phyloP scores from a whole-genome alignment of 2,113 vertebrate genomes.

The Corythornis madagascariensis region DNA sequence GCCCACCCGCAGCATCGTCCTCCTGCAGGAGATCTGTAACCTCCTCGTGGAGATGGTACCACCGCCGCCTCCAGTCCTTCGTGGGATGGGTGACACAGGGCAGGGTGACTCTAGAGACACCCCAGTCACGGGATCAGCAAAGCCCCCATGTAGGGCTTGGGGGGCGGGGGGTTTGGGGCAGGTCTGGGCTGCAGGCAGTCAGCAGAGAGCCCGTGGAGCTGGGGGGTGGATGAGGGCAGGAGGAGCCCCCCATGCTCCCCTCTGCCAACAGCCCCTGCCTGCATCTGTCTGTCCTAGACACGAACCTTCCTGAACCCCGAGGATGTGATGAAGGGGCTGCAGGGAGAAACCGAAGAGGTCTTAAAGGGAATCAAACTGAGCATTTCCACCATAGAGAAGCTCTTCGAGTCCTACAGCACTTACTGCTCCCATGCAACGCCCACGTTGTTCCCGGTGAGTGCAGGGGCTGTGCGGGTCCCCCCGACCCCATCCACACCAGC shows the following conservation, averaged over 20 bases:
- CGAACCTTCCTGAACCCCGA: slow-evolving; percentile 73
- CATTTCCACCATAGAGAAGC: slow-evolving; percentile 49
- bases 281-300: slow-evolving; percentile 56
- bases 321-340: slow-evolving; percentile 77
- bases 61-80: rapidly evolving
- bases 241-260: rapidly evolving
- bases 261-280: not conserved
- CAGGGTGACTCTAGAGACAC: rapidly evolving
- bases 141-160: rapidly evolving
- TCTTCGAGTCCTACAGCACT: slow-evolving; percentile 69
- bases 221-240: not conserved
- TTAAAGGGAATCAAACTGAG: slow-evolving; percentile 54
- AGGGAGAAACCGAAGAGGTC: slow-evolving; percentile 68
- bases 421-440: slow-evolving; percentile 63
- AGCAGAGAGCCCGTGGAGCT: not conserved
- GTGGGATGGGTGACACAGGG: not conserved
- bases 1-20: slow-evolving; percentile 58
- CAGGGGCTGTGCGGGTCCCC: rapidly evolving
- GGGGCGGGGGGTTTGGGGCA: not conserved
- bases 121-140: not conserved
- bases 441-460: slow-evolving; percentile 64
- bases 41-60: slow-evolving; percentile 79
- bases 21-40: slow-evolving; percentile 84
- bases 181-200: not conserved
- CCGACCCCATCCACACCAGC: rapidly evolving